Conservation (phyloP, 2,113 vertebrate species). For the Lamprotornis superbus region DNA sequence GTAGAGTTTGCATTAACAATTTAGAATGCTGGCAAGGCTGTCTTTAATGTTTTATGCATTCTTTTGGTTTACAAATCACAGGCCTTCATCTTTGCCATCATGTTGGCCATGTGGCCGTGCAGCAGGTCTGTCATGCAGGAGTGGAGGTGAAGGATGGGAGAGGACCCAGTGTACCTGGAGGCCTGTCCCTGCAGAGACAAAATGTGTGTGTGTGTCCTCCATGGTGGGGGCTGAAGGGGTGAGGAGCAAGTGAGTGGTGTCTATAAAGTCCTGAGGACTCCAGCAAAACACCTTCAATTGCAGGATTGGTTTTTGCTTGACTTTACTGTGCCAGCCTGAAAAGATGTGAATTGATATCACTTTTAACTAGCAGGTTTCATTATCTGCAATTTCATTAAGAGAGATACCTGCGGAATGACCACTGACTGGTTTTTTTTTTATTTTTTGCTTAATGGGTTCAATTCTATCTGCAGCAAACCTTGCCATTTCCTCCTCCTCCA, state of each 20-base stretch:
- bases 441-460: conserved; percentile 64
- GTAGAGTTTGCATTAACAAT: conserved; percentile 3
- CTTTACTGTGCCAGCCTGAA: background rate
- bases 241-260: background rate
- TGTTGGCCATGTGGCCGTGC: background rate
- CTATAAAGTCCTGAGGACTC: background rate
- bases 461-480: conserved; percentile 57
- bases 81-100: background rate
- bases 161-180: rapidly evolving
- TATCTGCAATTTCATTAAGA: conserved; percentile 51
- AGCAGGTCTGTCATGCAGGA: background rate
- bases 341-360: conserved; percentile 13
- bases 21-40: background rate
- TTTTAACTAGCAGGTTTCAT: conserved; percentile 53
- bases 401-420: background rate
- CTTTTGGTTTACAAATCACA: background rate
- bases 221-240: rapidly evolving
- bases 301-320: background rate
- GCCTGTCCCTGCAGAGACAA: background rate
- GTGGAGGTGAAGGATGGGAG: rapidly evolving
- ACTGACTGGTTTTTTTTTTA: conserved; percentile 29
- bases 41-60: conserved; percentile 8
- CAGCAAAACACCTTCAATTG: rapidly evolving
- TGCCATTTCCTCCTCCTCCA: conserved; percentile 11
- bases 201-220: background rate